Conservation (phyloP, 2,888 invertebrate species). For the Fabriciana adippe region DNA sequence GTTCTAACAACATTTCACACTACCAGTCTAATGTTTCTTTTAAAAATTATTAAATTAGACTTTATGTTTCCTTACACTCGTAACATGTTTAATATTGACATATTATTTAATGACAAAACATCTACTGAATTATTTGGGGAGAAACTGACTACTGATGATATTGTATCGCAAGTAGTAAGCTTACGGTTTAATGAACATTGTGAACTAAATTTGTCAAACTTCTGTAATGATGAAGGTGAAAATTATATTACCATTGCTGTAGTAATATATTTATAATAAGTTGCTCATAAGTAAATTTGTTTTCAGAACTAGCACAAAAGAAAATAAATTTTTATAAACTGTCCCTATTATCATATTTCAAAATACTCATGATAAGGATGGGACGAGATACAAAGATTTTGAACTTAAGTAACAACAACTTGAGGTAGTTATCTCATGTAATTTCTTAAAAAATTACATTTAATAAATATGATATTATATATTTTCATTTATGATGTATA, state of each 20-base stretch:
- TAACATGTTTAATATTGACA: conserved; percentile 65
- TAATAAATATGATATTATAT: no score
- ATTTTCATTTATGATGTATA: no score
- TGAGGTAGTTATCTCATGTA: conserved; percentile 51
- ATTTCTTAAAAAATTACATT: no score
- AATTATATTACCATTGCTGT: not conserved
- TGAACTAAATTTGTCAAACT: conserved; percentile 66
- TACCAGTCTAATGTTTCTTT: conserved; percentile 57
- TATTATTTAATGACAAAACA: conserved; percentile 65
- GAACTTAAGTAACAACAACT: conserved; percentile 67
- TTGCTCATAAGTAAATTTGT: not conserved
- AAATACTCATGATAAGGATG: conserved; percentile 71
- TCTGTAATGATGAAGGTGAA: conserved; percentile 65
- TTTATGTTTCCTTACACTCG: conserved; percentile 66
- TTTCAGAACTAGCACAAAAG: conserved; percentile 64
- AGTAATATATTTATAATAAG: not conserved
- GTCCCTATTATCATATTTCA: conserved; percentile 58
- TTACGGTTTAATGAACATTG: conserved; percentile 57
- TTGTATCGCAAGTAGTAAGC: conserved; percentile 59
- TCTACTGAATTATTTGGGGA: conserved; percentile 62
- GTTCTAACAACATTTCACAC: conserved; percentile 65
- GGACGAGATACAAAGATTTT: conserved; percentile 66
- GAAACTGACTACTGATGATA: conserved; percentile 56
- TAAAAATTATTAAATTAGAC: conserved; percentile 63
- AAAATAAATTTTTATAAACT: conserved; percentile 67